Evolutionary conservation across 2,113 vertebrate genomes (phyloP), one percentile per base, ranked within the genome.

Genomic region (Syngnathus typhle): DNA sequence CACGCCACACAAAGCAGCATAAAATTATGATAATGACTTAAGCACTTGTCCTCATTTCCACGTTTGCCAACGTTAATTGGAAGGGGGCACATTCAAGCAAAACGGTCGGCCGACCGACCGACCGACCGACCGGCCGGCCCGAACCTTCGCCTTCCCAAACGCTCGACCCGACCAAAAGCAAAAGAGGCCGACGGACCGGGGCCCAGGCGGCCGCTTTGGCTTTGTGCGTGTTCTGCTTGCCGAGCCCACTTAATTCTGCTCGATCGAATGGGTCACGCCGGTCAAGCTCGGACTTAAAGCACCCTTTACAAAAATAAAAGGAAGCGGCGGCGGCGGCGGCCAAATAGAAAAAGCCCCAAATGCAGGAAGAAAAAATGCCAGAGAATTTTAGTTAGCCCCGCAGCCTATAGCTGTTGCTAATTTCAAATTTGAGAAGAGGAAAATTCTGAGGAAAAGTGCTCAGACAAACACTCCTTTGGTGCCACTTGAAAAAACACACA

Each of bases 21-120:
- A 88, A 87, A 89, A 88, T 90, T 88, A 90, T 88, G 85, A 86
- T 90, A 91, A 91, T 91, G 88, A 87, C 85, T 89, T 90, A 87
- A 86, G 83, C 78, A 85, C 79, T 88, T 88, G 87, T 89, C 88
- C 88, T 86, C 86, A 87, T 89, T 91, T 91, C 75, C 88, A 82
- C 84, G 82, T 84, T 80, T 79, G 68, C 84, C 71, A 64, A 55
- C 49, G 85, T 82, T 76, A 80, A 89, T 60, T 80, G 65, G 46
- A 6, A 66, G 70, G 75, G 75, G 77, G 77, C 46, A 81, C 82
- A 74, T 59, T 32, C 27, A 32, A 71, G 77, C 19, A 47, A 76
- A 73, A 80, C 38, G 65, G 46, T 62, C 67, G 47, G 41, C 64
- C 1, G 27, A 3, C 3, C 27, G 27, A 3, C 27, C 27, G 27